Percentiles rank a stretch among this genome's conserved stretches.
Conservation (phyloP, 2,113 vertebrate species). For the Jacana jacana region DNA sequence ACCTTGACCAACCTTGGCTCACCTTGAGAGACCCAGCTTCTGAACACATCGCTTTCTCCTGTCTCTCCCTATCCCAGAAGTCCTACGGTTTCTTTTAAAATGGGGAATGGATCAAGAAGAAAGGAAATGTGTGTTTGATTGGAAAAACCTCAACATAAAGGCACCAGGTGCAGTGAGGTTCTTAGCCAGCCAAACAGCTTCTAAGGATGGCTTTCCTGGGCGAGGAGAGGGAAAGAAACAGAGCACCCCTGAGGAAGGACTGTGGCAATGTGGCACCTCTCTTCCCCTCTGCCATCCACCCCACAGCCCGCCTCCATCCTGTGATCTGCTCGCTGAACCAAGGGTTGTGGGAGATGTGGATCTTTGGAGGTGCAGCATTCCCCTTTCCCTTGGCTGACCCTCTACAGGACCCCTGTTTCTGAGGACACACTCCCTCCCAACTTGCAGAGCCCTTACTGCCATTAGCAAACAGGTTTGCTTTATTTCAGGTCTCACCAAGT, state of each 20-base stretch:
- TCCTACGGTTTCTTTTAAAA: background rate
- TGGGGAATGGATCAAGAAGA: background rate
- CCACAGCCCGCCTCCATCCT: background rate
- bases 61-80: background rate
- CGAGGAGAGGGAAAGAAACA: background rate
- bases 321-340: rapidly evolving
- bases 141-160: background rate
- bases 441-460: background rate
- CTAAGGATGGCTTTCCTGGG: background rate
- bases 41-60: background rate
- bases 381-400: background rate
- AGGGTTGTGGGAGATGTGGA: background rate
- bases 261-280: background rate
- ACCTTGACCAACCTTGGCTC: no score
- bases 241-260: background rate
- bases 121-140: background rate
- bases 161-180: no score
- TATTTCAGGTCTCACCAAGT: background rate
- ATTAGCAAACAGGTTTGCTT: background rate
- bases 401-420: background rate
- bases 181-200: background rate
- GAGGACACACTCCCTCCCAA: background rate
- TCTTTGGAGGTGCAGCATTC: background rate
- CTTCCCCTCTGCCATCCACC: background rate
- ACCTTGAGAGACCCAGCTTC: background rate